Percentiles rank a stretch among this genome's conserved stretches.
Conservation (phyloP, 2,888 invertebrate genomes). For the Drosophila sordidula region DNA sequence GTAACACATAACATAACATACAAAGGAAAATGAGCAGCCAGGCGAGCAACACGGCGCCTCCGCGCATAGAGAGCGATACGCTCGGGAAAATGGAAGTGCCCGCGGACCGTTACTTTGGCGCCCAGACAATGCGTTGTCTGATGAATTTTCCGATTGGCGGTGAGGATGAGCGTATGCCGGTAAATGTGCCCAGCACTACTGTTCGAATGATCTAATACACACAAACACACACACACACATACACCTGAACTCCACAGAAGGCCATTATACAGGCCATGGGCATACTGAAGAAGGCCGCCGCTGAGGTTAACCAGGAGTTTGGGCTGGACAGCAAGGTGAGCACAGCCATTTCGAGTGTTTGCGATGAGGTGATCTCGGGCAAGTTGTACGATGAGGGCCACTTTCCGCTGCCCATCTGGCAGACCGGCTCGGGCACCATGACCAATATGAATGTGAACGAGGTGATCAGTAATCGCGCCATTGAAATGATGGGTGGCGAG, state of each 20-base stretch:
- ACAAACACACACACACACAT: no score
- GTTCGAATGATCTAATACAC: slow-evolving; percentile 36
- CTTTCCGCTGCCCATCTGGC: slow-evolving; percentile 99
- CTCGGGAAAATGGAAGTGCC: slow-evolving; percentile 97
- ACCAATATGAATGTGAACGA: slow-evolving; percentile 99
- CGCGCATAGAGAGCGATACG: slow-evolving; percentile 91
- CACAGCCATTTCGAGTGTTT: slow-evolving; percentile 93
- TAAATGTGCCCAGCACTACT: slow-evolving; percentile 85
- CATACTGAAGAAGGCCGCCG: slow-evolving; percentile 97
- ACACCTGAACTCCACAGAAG: slow-evolving; percentile 86
- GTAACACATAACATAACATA: neutral
- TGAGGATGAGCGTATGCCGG: slow-evolving; percentile 96
- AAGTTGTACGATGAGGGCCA: slow-evolving; percentile 95
- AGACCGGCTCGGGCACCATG: slow-evolving; percentile 99
- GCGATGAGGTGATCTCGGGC: slow-evolving; percentile 96
- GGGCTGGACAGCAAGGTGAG: slow-evolving; percentile 94
- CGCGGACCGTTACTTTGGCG: slow-evolving; percentile 95
- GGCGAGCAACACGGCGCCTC: neutral
- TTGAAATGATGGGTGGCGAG: slow-evolving; percentile 93
- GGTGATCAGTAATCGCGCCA: slow-evolving; percentile 93
- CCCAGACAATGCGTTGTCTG: slow-evolving; percentile 96
- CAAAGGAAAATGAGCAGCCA: neutral
- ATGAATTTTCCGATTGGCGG: slow-evolving; percentile 99
- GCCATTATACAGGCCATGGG: slow-evolving; percentile 97
- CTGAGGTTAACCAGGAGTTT: slow-evolving; percentile 95